A percentile compares a stretch with the other conserved stretches of the same genome.
phyloP scores from a whole-genome alignment of 1,140 invertebrate species.

The Drosophila triauraria region DNA sequence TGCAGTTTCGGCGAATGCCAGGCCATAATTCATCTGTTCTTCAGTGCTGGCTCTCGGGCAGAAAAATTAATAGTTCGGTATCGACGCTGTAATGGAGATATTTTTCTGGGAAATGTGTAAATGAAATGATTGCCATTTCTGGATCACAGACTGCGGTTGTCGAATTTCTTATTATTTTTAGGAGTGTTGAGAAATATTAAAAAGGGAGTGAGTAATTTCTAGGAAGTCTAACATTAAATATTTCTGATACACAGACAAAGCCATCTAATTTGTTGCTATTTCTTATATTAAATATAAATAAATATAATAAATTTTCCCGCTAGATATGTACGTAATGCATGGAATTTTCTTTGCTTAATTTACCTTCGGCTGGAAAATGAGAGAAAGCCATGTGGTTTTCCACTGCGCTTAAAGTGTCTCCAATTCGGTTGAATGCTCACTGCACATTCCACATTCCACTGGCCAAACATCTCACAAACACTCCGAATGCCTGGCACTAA shows the following conservation, averaged over 20 bases:
- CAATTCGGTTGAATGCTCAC: constrained; percentile 50
- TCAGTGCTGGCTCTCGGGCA: constrained; percentile 7
- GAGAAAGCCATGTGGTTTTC: constrained; percentile 22
- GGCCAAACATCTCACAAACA: constrained; percentile 39
- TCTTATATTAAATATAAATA: too few relatives aligned
- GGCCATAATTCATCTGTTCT: constrained; percentile 48
- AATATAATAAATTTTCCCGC: too few relatives aligned
- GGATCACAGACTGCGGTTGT: constrained; percentile 15
- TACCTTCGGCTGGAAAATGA: not conserved
- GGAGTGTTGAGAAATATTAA: constrained; percentile 12
- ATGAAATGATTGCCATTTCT: constrained; percentile 33
- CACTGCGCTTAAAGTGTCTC: constrained; percentile 40
- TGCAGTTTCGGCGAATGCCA: constrained; percentile 39
- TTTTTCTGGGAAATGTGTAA: constrained; percentile 53
- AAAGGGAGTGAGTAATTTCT: not conserved
- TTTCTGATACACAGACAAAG: too few relatives aligned
- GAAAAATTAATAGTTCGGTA: constrained; percentile 50
- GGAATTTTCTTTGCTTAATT: not conserved
- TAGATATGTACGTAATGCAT: not conserved
- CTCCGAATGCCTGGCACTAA: constrained; percentile 66
- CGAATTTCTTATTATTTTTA: too few relatives aligned
- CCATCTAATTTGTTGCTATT: too few relatives aligned
- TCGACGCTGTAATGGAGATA: constrained; percentile 34
- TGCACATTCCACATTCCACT: constrained; percentile 64
- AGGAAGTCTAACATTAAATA: not conserved